Percentiles rank a stretch among this genome's conserved stretches.
phyloP scores from a whole-genome alignment of 2,113 vertebrate species.

The Pedetes capensis region DNA sequence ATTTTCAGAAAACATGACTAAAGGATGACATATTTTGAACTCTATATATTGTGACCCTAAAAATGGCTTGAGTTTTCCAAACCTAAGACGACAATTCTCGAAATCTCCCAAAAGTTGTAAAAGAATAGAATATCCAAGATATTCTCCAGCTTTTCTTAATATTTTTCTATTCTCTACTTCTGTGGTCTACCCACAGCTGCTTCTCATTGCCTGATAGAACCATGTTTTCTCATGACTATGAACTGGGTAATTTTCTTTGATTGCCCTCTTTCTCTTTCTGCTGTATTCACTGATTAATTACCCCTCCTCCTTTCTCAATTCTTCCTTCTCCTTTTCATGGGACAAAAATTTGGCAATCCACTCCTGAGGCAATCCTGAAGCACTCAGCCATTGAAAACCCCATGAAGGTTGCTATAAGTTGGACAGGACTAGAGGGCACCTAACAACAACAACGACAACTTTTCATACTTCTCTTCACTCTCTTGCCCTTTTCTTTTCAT shows the following conservation, averaged over 20 bases:
- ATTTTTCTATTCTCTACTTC: rapidly evolving
- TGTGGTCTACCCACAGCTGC: not conserved
- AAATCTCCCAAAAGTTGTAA: not conserved
- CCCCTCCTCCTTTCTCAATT: rapidly evolving
- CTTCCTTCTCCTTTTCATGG: rapidly evolving
- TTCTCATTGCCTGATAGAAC: not conserved
- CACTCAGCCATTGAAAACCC: no score
- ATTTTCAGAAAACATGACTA: not conserved
- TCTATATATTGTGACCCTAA: not conserved
- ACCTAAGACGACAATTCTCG: not conserved
- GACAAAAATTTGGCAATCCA: no score
- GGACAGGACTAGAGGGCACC: no score
- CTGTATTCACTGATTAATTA: not conserved
- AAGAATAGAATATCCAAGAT: not conserved
- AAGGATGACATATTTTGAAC: not conserved
- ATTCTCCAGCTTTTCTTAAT: not conserved
- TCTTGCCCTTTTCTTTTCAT: not conserved
- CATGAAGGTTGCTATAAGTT: no score
- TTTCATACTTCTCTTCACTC: not conserved
- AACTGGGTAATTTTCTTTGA: not conserved
- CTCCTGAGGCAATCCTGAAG: no score
- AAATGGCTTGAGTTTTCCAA: not conserved
- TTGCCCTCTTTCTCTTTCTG: not conserved
- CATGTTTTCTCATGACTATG: not conserved
- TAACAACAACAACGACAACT: no score